Evolutionary conservation across 2,888 invertebrate genomes (phyloP).

Genomic region (Oscheius myriophilus): DNA sequence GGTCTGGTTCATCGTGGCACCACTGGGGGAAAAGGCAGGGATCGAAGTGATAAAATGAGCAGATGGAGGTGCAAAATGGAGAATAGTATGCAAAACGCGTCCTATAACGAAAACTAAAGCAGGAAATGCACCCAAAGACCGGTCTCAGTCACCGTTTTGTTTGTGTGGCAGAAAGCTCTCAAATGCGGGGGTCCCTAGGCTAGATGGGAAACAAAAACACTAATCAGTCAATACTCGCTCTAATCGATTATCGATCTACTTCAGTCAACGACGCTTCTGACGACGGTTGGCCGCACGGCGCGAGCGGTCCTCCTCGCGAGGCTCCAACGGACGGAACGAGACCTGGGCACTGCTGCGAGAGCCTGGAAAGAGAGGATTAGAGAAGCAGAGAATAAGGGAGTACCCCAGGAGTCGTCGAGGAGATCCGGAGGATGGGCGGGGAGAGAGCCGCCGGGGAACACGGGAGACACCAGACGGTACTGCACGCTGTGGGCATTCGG

Average conservation of each 20-base stretch:
- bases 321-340: conserved; percentile 46
- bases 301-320: conserved; percentile 49
- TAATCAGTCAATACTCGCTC: too few species aligned
- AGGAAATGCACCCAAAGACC: too few species aligned
- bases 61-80: too few species aligned
- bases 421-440: not conserved
- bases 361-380: too few species aligned
- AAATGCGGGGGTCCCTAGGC: too few species aligned
- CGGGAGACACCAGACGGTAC: conserved; percentile 26
- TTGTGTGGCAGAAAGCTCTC: too few species aligned
- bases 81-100: too few species aligned
- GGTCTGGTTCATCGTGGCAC: not conserved
- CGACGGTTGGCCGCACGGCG: conserved; percentile 50
- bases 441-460: not conserved
- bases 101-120: too few species aligned
- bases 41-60: too few species aligned
- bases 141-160: too few species aligned
- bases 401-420: conserved; percentile 12
- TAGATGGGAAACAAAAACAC: too few species aligned
- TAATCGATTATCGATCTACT: not conserved
- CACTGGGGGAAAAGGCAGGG: not conserved
- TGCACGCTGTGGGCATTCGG: conserved; percentile 31
- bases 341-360: conserved; percentile 72
- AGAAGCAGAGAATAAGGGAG: too few species aligned
- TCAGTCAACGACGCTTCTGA: conserved; percentile 38